Percentiles rank a stretch among this genome's conserved stretches.
Evolutionary conservation across 2,113 vertebrate genomes (phyloP).

Genomic region (Pedionomus torquatus): DNA sequence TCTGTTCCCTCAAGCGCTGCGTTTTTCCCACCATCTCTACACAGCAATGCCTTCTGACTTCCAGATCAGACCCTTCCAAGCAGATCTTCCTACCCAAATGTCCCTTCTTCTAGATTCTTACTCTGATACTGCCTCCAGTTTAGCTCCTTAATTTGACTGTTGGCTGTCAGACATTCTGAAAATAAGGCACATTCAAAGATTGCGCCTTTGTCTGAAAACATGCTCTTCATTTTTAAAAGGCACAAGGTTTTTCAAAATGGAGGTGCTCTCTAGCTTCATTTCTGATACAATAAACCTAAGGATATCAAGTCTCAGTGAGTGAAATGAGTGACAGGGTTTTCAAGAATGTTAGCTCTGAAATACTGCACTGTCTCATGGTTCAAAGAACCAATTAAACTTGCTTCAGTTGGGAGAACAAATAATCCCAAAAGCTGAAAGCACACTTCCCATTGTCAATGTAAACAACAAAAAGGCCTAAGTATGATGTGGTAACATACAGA

Average conservation of each 20-base stretch:
- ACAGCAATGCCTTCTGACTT: neutral
- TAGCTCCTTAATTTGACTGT: neutral
- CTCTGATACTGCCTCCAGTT: neutral
- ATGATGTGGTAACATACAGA: neutral
- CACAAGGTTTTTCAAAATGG: neutral
- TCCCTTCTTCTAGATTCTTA: neutral
- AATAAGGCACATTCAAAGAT: neutral
- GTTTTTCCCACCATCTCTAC: neutral
- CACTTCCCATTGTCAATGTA: neutral
- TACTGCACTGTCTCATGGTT: neutral
- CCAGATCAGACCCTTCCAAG: neutral
- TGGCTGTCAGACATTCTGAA: neutral
- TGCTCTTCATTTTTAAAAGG: neutral
- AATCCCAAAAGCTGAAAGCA: slow-evolving; percentile 4
- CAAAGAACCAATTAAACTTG: slow-evolving; percentile 39
- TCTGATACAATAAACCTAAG: neutral
- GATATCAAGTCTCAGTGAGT: neutral
- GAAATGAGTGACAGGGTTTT: slow-evolving; percentile 12
- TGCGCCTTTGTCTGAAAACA: neutral
- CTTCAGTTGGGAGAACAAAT: slow-evolving; percentile 33
- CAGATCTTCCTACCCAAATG: neutral
- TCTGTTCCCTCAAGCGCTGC: neutral
- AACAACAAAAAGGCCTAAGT: neutral
- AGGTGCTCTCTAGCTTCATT: neutral
- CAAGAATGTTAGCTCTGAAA: neutral